Conservation (phyloP, 2,888 invertebrate genomes). For the Leucophenga maculata region DNA sequence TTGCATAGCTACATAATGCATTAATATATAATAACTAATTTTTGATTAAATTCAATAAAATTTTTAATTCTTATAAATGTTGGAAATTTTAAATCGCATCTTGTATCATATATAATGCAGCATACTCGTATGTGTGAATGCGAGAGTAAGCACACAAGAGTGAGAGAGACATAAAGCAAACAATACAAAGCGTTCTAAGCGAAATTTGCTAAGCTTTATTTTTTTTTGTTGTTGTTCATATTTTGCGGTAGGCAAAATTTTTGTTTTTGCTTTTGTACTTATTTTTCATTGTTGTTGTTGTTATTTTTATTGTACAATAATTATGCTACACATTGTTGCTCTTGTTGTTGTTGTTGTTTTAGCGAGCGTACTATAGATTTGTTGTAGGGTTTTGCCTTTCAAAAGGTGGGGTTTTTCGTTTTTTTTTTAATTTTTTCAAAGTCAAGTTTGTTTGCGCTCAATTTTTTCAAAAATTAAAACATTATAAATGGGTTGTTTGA, state of each 20-base stretch:
- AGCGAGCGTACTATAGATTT: neutral
- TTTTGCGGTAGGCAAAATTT: slow-evolving; percentile 45
- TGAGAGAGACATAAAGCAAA: neutral
- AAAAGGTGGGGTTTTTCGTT: neutral
- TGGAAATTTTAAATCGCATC: neutral
- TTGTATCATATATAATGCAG: neutral
- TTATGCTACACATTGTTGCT: slow-evolving; percentile 32
- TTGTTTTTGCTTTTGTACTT: slow-evolving; percentile 7
- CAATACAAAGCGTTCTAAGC: too few relatives aligned
- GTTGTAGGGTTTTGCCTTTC: neutral
- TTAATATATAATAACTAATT: too few relatives aligned
- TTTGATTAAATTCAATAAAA: too few relatives aligned
- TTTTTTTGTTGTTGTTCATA: neutral
- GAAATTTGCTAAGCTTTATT: neutral
- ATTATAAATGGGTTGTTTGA: neutral
- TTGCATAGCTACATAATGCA: too few relatives aligned
- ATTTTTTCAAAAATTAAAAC: neutral
- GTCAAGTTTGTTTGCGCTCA: slow-evolving; percentile 43
- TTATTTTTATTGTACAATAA: slow-evolving; percentile 30
- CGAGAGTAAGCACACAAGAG: neutral
- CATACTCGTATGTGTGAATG: too few relatives aligned
- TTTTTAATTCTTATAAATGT: neutral
- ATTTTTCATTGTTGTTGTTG: slow-evolving; percentile 25
- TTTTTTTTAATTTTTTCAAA: slow-evolving; percentile 41
- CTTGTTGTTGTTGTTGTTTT: slow-evolving; percentile 17